These are phyloP conservation scores for Phoenicopterus ruber DNA, from an alignment of 2,113 vertebrate genomes.

Conservation along the genomic window DNA sequence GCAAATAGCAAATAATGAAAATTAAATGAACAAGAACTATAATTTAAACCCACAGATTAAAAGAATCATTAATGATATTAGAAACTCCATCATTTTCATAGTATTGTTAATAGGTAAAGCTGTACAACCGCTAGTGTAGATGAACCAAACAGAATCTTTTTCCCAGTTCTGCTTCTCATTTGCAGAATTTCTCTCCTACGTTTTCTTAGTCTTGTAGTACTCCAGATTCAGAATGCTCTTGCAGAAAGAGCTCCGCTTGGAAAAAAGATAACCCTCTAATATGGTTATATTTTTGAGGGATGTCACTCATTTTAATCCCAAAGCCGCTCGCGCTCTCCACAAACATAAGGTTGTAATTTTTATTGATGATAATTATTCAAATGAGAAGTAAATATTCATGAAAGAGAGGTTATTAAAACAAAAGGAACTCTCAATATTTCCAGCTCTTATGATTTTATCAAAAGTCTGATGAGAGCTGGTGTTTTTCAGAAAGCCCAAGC, in stretches of 20 bases:
- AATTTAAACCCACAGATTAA: neutral
- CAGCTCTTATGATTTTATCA: conserved; percentile 12
- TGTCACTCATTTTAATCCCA: conserved; percentile 60
- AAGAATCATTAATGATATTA: neutral
- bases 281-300: neutral
- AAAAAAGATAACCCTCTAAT: neutral
- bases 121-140: neutral
- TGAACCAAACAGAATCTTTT: neutral
- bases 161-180: neutral
- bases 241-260: neutral
- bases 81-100: neutral
- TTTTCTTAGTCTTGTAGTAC: neutral
- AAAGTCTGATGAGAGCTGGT: neutral
- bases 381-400: conserved; percentile 34
- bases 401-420: conserved; percentile 37
- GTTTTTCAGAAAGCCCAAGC: conserved; percentile 11
- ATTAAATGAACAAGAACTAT: neutral
- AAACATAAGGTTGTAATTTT: conserved; percentile 24
- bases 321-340: neutral
- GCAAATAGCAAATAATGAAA: conserved; percentile 7
- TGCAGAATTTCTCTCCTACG: neutral
- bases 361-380: conserved; percentile 30
- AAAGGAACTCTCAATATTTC: neutral
- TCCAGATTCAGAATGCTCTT: neutral
- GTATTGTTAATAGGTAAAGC: neutral